phyloP scores from a whole-genome alignment of 2,113 vertebrate genomes.

The Tragelaphus imberbis region DNA sequence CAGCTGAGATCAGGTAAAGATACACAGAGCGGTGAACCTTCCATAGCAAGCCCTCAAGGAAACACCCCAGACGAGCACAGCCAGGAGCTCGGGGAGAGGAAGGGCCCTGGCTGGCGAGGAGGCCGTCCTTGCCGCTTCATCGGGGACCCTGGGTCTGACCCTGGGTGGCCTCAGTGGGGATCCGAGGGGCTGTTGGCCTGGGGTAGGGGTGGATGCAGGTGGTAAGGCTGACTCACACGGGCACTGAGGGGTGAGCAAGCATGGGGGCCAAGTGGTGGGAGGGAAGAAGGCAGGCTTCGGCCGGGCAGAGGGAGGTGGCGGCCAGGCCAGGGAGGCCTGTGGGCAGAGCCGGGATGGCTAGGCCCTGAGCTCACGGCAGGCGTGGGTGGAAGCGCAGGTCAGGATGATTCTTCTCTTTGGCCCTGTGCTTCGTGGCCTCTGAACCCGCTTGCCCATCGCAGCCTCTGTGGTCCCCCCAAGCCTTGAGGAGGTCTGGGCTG shows the following conservation, averaged over 20 bases:
- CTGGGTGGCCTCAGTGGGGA: neutral
- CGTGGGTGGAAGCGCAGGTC: neutral
- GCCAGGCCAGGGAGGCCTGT: no score
- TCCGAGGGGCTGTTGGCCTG: neutral
- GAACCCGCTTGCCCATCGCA: fast-evolving
- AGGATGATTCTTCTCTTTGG: no score
- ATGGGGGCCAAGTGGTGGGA: neutral
- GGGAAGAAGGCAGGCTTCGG: neutral
- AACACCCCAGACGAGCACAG: fast-evolving
- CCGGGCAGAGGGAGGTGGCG: fast-evolving
- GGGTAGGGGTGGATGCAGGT: neutral
- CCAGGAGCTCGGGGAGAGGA: neutral
- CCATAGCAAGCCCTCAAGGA: neutral
- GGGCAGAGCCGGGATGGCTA: neutral
- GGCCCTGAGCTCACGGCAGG: neutral
- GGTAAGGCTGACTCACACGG: neutral
- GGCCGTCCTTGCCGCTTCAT: no score
- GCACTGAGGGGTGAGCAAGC: neutral
- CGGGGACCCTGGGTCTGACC: neutral
- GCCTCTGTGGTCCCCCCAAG: fast-evolving
- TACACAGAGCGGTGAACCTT: fast-evolving
- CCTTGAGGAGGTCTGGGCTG: neutral
- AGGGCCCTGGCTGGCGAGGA: fast-evolving
- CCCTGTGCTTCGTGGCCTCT: neutral
- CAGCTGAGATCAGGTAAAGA: neutral